A percentile compares a stretch with the other conserved stretches of the same genome.
Conservation (phyloP, 2,888 invertebrate genomes). For the Cosmopolites sordidus region DNA sequence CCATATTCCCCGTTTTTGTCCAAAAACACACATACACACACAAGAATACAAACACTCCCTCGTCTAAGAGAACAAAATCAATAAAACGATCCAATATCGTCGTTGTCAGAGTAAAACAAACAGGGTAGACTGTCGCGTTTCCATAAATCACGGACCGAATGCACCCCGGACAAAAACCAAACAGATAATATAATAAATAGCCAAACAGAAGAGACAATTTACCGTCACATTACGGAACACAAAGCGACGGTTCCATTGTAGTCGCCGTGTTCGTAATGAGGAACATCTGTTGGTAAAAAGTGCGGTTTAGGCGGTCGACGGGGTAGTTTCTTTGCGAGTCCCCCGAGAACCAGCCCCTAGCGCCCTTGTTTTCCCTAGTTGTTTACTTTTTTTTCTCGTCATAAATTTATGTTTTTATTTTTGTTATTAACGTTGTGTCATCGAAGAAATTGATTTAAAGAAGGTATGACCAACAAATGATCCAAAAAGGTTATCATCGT, state of each 20-base stretch:
- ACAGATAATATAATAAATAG: slow-evolving; percentile 48
- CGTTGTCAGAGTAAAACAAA: too few relatives aligned
- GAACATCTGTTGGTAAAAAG: slow-evolving; percentile 48
- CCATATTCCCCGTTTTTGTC: too few relatives aligned
- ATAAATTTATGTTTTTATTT: too few relatives aligned
- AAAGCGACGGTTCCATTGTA: slow-evolving; percentile 37
- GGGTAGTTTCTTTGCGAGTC: slow-evolving; percentile 14
- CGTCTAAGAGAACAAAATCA: too few relatives aligned
- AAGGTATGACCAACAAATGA: too few relatives aligned
- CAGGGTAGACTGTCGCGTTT: background rate
- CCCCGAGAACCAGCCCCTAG: background rate
- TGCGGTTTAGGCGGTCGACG: slow-evolving; percentile 24
- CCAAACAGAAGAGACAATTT: slow-evolving; percentile 48
- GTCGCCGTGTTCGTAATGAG: slow-evolving; percentile 39
- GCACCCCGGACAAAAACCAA: slow-evolving; percentile 38
- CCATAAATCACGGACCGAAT: slow-evolving; percentile 36
- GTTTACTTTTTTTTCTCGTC: background rate
- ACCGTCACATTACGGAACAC: slow-evolving; percentile 47
- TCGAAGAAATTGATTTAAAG: too few relatives aligned
- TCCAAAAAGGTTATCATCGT: too few relatives aligned
- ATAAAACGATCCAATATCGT: too few relatives aligned
- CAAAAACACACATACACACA: too few relatives aligned
- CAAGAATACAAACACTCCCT: too few relatives aligned
- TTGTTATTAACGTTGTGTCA: too few relatives aligned
- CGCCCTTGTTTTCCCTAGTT: background rate